Evolutionary conservation across 1,140 invertebrate genomes (phyloP), one percentile per base, ranked within the genome.

Genomic region (Bicyclus anynana): DNA sequence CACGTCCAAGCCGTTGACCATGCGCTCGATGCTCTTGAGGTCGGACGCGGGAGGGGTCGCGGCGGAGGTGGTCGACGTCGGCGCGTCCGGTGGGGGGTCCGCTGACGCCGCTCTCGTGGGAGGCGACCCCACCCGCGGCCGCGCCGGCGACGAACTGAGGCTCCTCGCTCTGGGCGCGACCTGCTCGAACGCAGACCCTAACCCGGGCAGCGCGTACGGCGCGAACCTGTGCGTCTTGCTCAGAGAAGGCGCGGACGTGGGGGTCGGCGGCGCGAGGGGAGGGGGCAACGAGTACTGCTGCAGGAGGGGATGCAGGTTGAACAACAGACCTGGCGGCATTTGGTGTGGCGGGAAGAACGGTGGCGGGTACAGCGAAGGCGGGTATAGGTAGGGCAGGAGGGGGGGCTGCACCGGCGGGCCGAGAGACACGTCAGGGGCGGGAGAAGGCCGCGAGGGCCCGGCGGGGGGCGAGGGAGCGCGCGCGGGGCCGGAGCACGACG

Each of bases 11-110:
- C 96, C 97, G 86, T 98, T 98, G 59, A 98, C 96, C 97, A 98
- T 98, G 79, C 97, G 97, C 87, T 98, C 97, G 87, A 98, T 98
- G 84, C 94, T 97, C 87, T 97, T 97, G 54, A 98, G 91, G 87
- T 98, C 96, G 70, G 92, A 92, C 56, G 93, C 90, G 53, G 90
- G 62, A 77, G 75, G 90, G 6, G 78, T 77, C 23, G 70, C 59
- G 35, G 77, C 65, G 21, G 74, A 46, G 38, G 70, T 69, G 33
- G 76, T 72, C 29, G 85, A 64, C 74, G 77, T 64, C 67, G 90
- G 75, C 84, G 88, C 72, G 81, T 89, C 57, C 18, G 84, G 90
- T 84, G 53, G 91, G 74, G 62, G 91, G 56, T 90, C 76, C 77
- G 87, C 54, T 84, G 91, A 66, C 78, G 90, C 64, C 74, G 86